phyloP scores from a whole-genome alignment of 2,797 vertebrate species.

The Esox masquinongy region DNA sequence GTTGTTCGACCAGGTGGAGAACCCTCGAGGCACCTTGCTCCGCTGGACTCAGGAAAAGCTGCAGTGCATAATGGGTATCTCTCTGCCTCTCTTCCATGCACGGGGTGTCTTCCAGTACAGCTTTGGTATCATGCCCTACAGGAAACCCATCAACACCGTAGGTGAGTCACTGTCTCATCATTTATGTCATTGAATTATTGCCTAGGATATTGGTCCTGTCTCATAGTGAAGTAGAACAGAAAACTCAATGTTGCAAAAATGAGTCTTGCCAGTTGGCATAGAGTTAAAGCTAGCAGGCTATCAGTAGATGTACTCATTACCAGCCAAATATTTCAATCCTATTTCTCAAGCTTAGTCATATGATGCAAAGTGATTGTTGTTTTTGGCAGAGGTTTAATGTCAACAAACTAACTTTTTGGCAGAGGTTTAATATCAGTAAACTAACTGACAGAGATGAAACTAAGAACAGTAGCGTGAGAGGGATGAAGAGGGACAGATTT shows the following conservation, averaged over 20 bases:
- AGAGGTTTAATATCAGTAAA: conserved; percentile 27
- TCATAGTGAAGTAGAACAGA: neutral
- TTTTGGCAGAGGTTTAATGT: conserved; percentile 36
- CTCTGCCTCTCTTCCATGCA: conserved; percentile 89
- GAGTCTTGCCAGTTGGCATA: neutral
- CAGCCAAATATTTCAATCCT: neutral
- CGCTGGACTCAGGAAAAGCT: conserved; percentile 79
- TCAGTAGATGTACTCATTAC: neutral
- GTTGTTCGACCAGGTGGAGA: conserved; percentile 85
- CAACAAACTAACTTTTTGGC: conserved; percentile 28
- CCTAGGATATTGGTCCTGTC: neutral
- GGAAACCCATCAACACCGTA: conserved; percentile 83
- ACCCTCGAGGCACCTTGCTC: conserved; percentile 83
- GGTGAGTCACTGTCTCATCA: conserved; percentile 73
- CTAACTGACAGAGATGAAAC: neutral
- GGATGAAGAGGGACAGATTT: neutral
- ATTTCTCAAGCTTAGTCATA: conserved; percentile 27
- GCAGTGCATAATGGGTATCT: conserved; percentile 86
- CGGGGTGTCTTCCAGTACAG: conserved; percentile 93
- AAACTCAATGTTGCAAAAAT: neutral
- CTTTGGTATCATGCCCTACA: conserved; percentile 88
- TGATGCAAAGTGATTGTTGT: conserved; percentile 13
- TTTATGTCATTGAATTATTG: neutral
- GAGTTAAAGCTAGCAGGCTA: neutral
- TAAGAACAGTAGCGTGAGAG: neutral